phyloP scores from a whole-genome alignment of 2,113 vertebrate genomes.

The Zosterops lateralis region DNA sequence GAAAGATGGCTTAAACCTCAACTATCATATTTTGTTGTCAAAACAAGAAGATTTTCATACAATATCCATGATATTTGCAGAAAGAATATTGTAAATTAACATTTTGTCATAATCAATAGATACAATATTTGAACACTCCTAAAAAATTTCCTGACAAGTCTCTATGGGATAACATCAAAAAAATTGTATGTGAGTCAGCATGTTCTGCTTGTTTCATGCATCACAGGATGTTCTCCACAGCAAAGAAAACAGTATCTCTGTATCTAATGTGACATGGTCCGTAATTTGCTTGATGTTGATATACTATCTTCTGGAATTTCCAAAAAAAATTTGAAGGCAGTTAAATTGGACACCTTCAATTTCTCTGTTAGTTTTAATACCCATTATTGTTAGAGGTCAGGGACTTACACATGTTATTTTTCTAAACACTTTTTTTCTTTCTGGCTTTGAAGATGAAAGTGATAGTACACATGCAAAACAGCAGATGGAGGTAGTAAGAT shows the following conservation, averaged over 20 bases:
- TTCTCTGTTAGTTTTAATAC: not conserved
- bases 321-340: not conserved
- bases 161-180: not conserved
- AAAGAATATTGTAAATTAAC: not conserved
- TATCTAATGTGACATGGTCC: not conserved
- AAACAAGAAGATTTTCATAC: not conserved
- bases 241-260: not conserved
- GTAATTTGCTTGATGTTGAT: not conserved
- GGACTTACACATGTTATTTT: not conserved
- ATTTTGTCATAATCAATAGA: not conserved
- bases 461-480: not conserved
- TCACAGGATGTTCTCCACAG: not conserved
- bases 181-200: not conserved
- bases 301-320: not conserved
- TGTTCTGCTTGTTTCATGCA: not conserved
- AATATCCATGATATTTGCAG: not conserved
- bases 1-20: not conserved
- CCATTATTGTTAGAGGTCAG: not conserved
- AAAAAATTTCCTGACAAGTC: not conserved
- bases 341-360: not conserved
- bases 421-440: not conserved
- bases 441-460: not conserved
- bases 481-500: constrained; percentile 25
- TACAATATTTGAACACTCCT: not conserved
- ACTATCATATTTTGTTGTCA: not conserved